Conservation (phyloP, 2,113 vertebrate genomes). For the Amblyornis subalaris region DNA sequence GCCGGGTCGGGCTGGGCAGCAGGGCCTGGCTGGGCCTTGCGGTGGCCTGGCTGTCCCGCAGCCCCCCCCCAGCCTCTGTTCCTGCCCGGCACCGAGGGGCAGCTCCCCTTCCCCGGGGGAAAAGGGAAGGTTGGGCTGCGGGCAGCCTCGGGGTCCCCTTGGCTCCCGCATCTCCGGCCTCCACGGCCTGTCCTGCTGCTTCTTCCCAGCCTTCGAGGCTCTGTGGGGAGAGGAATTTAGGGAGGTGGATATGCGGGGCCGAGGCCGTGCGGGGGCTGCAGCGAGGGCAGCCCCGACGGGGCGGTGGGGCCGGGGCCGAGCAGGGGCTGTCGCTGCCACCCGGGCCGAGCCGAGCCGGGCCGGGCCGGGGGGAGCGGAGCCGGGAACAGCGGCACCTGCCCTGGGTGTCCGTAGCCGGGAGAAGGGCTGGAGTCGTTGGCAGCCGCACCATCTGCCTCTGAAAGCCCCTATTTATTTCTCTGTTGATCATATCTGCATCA, state of each 20-base stretch:
- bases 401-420: background rate
- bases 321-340: background rate
- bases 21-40: background rate
- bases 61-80: no score
- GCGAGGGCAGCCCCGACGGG: background rate
- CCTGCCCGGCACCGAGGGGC: background rate
- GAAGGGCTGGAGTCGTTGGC: background rate
- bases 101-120: background rate
- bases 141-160: background rate
- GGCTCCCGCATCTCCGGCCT: background rate
- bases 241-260: background rate
- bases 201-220: background rate
- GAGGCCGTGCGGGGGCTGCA: background rate
- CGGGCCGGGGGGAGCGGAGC: background rate
- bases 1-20: background rate
- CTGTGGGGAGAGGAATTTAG: background rate
- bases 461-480: background rate
- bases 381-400: background rate
- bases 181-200: background rate
- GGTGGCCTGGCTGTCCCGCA: background rate
- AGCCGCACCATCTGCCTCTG: background rate
- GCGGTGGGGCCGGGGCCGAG: background rate
- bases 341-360: background rate
- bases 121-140: accelerated
- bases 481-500: background rate